Evolutionary conservation across 2,797 vertebrate genomes (phyloP), one percentile per base, ranked within the genome.

Genomic region (Betta splendens): DNA sequence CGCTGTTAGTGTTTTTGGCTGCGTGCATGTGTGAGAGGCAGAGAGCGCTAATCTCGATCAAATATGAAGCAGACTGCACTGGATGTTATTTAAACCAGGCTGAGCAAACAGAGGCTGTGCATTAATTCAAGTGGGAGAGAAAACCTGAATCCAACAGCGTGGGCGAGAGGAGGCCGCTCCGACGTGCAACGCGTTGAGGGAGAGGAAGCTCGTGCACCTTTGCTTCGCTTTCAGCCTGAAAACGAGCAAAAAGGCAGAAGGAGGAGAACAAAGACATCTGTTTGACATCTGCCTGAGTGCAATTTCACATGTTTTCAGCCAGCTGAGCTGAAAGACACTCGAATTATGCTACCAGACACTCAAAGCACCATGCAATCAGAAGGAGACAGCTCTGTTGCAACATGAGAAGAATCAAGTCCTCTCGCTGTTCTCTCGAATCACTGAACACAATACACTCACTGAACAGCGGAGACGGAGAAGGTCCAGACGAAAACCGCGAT

Each of bases 361-460:
- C 70, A 64, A 75, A 73, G 59, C 64, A n/a, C 63, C 38, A 45
- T 40, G 66, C 75, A 85, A 83, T 81, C 71, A 76, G 53, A 67
- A 69, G 58, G 26, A 75, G 39, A 60, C 60, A 42, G 53, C 72
- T 65, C 53, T 47, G 55, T 53, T 57, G 55, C 61, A 60, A 71
- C 68, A 65, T 35, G 64, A 65, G 40, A 55, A 67, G 64, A 57
- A 67, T 63, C 62, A 63, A 75, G 55, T 54, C 69, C 64, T 65
- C 60, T 45, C 52, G 20, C 3, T 28, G 45, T 68, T 66, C 56
- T 69, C 43, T 48, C 25, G 29, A 62, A 54, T 53, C 42, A 23
- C 16, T 7, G 28, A n/a, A n/a, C n/a, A 68, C 54, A 56, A 50
- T 15, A 45, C 21, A 33, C 43, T 65, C 52, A 15, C 4, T 18